Conservation (phyloP, 2,888 invertebrate species). For the Cyclophora albipunctata region DNA sequence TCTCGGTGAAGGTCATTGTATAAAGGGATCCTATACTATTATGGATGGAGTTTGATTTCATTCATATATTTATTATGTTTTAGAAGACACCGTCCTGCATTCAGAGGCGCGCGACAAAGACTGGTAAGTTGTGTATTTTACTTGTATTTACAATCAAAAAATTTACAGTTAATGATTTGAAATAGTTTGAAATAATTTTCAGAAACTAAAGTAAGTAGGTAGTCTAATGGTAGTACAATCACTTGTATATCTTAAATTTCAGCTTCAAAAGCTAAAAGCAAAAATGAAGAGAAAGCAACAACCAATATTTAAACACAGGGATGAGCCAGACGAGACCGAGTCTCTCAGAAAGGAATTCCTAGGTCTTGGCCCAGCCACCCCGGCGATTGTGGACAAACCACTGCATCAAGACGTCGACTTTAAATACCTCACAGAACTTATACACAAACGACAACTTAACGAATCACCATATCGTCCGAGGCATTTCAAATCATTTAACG, state of each 20-base stretch:
- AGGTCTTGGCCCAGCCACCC: neutral
- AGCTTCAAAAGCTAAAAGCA: conserved; percentile 32
- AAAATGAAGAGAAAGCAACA: conserved; percentile 18
- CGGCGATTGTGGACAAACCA: conserved; percentile 9
- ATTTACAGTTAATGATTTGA: too few species aligned
- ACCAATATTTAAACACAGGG: neutral
- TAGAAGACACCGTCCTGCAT: too few species aligned
- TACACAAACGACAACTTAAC: conserved; percentile 46
- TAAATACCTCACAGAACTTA: conserved; percentile 56
- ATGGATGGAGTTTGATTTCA: too few species aligned
- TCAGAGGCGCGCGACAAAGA: too few species aligned
- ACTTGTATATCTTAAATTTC: neutral
- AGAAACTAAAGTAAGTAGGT: too few species aligned
- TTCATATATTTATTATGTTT: too few species aligned
- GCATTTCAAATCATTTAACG: too few species aligned
- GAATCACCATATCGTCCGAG: conserved; percentile 8
- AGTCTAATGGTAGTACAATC: too few species aligned
- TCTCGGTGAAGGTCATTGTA: too few species aligned
- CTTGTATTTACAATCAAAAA: neutral
- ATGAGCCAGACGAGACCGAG: conserved; percentile 2
- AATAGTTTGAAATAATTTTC: too few species aligned
- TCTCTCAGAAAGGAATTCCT: neutral
- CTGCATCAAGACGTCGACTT: conserved; percentile 43
- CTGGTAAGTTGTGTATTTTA: neutral
- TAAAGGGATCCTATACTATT: too few species aligned